A percentile compares a stretch with the other conserved stretches of the same genome.
Evolutionary conservation across 2,113 vertebrate species (phyloP).

Genomic region (Cyanocitta stelleri): DNA sequence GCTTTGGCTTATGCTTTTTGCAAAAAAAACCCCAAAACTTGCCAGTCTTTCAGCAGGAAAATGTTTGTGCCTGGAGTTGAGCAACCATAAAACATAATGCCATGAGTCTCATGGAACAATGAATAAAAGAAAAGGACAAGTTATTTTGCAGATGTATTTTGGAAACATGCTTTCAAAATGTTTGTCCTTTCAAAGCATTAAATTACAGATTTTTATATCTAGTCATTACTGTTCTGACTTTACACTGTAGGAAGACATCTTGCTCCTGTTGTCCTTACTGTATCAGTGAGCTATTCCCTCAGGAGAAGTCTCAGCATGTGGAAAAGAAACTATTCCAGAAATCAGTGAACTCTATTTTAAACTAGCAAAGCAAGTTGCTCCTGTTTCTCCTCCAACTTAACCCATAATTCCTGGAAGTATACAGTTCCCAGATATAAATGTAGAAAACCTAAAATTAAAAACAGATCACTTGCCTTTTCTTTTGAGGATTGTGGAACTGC

Average conservation of each 20-base stretch:
- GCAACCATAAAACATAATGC: background rate
- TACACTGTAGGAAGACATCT: background rate
- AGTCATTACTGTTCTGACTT: background rate
- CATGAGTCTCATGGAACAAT: background rate
- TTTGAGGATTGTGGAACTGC: background rate
- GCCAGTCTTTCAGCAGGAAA: background rate
- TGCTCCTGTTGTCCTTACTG: background rate
- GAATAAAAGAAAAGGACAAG: background rate
- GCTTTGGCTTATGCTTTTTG: background rate
- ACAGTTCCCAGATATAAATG: background rate
- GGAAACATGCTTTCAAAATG: background rate
- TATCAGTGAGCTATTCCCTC: background rate
- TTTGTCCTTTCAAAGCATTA: background rate
- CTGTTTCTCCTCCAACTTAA: background rate
- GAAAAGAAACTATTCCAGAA: background rate
- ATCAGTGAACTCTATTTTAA: background rate
- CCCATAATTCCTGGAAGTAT: background rate
- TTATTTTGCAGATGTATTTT: background rate
- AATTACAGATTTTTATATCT: background rate
- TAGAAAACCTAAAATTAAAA: slow-evolving; percentile 3
- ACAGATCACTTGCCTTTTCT: background rate
- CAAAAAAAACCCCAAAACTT: background rate
- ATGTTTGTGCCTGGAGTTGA: background rate
- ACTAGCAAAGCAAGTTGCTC: background rate
- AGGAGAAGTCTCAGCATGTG: background rate